Percentiles rank a stretch among this genome's conserved stretches.
These are phyloP conservation scores for Drosophila vallismaia DNA, from an alignment of 2,888 invertebrate genomes.

Conservation along the genomic window DNA sequence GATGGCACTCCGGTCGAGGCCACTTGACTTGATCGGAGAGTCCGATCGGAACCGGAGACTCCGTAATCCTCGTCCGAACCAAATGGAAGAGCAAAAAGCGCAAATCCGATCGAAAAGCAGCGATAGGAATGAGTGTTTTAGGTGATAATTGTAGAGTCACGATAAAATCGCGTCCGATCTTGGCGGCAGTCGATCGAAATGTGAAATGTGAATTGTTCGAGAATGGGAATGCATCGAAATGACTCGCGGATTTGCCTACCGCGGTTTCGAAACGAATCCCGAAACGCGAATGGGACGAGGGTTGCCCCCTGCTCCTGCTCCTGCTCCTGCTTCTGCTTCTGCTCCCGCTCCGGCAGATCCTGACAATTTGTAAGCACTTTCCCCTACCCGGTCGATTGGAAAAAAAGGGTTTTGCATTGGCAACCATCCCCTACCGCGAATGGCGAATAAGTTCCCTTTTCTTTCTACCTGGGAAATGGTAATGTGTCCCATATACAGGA, in stretches of 20 bases:
- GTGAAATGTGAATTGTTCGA: conserved; percentile 6
- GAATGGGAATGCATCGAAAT: conserved; percentile 38
- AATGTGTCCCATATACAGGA: conserved; percentile 20
- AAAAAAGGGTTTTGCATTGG: conserved; percentile 3
- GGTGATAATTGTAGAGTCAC: conserved; percentile 15
- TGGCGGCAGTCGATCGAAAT: conserved; percentile 53
- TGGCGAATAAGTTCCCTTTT: neutral
- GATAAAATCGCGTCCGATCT: conserved; percentile 37
- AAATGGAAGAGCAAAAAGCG: conserved; percentile 47
- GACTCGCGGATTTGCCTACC: conserved; percentile 39
- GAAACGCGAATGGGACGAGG: neutral
- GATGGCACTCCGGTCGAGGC: conserved; percentile 55
- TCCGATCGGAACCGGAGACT: conserved; percentile 34
- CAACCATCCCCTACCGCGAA: conserved; percentile 7
- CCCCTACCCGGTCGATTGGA: conserved; percentile 5
- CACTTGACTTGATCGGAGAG: conserved; percentile 67
- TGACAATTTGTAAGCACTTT: conserved; percentile 69
- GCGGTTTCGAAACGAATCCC: neutral
- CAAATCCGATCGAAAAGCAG: conserved; percentile 46
- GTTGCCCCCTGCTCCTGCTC: neutral
- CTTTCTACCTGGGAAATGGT: conserved; percentile 58
- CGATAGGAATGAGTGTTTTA: conserved; percentile 46
- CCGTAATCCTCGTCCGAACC: conserved; percentile 25
- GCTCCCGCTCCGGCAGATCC: neutral
- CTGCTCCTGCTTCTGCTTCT: no score